Conservation (phyloP, 2,888 invertebrate genomes). For the Elaeidobius kamerunicus region DNA sequence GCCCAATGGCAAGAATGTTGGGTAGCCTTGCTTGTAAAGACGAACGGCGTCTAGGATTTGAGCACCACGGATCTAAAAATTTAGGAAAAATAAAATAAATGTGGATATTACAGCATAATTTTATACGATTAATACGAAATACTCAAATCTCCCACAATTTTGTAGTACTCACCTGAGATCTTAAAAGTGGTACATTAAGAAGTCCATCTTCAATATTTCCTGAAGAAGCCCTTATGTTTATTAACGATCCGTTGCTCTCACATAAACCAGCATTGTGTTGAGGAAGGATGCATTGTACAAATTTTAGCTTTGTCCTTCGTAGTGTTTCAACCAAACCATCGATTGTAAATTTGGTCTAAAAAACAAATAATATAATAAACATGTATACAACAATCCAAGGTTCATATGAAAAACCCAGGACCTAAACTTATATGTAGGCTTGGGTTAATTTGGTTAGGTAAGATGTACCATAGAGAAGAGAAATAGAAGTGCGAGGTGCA, state of each 20-base stretch:
- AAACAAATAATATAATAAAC: constrained; percentile 32
- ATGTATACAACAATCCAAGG: too few species aligned
- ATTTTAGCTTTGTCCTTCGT: constrained; percentile 81
- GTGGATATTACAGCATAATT: constrained; percentile 7
- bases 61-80: constrained; percentile 76
- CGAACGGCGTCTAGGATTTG: constrained; percentile 87
- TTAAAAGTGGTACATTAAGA: constrained; percentile 81
- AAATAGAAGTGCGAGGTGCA: too few species aligned
- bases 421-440: too few species aligned
- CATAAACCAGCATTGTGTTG: constrained; percentile 70
- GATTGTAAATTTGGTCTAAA: constrained; percentile 64
- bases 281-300: constrained; percentile 83
- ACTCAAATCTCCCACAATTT: too few species aligned
- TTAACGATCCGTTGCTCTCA: constrained; percentile 53
- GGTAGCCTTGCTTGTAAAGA: constrained; percentile 90
- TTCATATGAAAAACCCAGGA: too few species aligned
- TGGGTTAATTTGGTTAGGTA: too few species aligned
- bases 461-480: too few species aligned
- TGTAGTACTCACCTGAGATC: constrained; percentile 86
- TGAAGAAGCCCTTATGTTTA: constrained; percentile 49
- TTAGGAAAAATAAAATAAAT: constrained; percentile 33
- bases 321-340: constrained; percentile 91
- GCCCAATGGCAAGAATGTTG: constrained; percentile 82
- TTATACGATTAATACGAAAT: too few species aligned
- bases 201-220: constrained; percentile 50